Conservation (phyloP, 2,888 invertebrate genomes). For the Eupithecia dodoneata region DNA sequence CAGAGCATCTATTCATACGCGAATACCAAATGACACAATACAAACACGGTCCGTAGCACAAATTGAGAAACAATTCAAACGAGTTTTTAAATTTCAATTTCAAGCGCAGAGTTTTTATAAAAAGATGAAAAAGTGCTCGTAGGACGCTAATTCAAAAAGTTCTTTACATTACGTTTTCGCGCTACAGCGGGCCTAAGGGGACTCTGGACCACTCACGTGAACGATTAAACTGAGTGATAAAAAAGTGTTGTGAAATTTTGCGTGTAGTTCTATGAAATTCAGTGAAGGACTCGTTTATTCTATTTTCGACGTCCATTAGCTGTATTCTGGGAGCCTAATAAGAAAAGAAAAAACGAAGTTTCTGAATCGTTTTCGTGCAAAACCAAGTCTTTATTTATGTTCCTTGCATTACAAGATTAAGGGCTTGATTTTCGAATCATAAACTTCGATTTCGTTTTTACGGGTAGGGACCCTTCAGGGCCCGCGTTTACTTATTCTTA, state of each 20-base stretch:
- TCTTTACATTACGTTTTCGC: conserved; percentile 78
- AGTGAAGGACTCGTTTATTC: background rate
- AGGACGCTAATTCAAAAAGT: conserved; percentile 82
- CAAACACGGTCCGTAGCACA: conserved; percentile 43
- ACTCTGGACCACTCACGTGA: background rate
- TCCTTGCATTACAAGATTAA: too few relatives aligned
- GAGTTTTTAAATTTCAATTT: conserved; percentile 57
- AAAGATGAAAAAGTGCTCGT: conserved; percentile 70
- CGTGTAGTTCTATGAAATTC: background rate
- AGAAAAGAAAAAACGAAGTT: too few relatives aligned
- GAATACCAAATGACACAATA: conserved; percentile 42
- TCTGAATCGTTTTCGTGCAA: too few relatives aligned
- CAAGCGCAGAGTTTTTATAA: conserved; percentile 66
- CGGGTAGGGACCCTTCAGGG: too few relatives aligned
- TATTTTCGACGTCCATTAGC: too few relatives aligned
- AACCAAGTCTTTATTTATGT: too few relatives aligned
- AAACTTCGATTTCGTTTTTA: too few relatives aligned
- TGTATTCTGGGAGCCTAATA: too few relatives aligned
- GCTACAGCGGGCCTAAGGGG: conserved; percentile 55
- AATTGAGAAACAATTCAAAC: conserved; percentile 51
- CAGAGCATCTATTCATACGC: conserved; percentile 38
- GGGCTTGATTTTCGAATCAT: too few relatives aligned
- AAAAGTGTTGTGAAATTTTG: background rate
- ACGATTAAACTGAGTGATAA: background rate
- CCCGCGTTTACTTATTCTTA: too few relatives aligned